Percentiles rank a stretch among this genome's conserved stretches.
These are phyloP conservation scores for Sclerodermus sp. DNA, from an alignment of 2,888 invertebrate species.

Conservation along the genomic window DNA sequence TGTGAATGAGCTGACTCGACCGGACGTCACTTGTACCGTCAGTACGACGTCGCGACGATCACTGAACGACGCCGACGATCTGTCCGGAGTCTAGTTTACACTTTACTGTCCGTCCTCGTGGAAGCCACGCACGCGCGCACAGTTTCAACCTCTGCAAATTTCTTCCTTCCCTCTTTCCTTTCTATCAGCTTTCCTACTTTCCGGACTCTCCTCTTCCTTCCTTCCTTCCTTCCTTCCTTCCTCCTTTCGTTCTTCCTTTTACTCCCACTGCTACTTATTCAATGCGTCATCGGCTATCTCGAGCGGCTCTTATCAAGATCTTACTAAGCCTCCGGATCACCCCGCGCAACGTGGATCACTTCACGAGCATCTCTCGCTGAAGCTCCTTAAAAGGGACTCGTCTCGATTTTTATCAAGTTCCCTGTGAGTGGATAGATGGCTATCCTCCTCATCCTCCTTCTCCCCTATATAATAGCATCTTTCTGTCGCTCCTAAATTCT, in stretches of 20 bases:
- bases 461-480: too few relatives aligned
- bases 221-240: too few relatives aligned
- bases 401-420: conserved; percentile 1
- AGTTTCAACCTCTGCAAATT: background rate
- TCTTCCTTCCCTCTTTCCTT: background rate
- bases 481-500: too few relatives aligned
- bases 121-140: background rate
- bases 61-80: conserved; percentile 14
- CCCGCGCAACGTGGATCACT: background rate
- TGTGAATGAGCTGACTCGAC: too few relatives aligned
- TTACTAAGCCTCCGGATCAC: background rate
- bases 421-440: background rate
- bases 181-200: background rate
- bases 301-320: background rate
- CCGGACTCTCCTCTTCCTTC: background rate
- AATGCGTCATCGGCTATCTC: background rate
- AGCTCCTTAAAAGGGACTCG: background rate
- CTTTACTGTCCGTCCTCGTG: background rate
- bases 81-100: background rate
- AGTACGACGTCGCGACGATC: conserved; percentile 26
- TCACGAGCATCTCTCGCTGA: background rate
- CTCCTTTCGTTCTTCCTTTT: background rate
- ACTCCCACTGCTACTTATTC: conserved; percentile 3
- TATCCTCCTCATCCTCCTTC: conserved; percentile 1
- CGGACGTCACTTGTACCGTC: conserved; percentile 8